phyloP scores from a whole-genome alignment of 2,113 vertebrate genomes.

The Tachycineta bicolor region DNA sequence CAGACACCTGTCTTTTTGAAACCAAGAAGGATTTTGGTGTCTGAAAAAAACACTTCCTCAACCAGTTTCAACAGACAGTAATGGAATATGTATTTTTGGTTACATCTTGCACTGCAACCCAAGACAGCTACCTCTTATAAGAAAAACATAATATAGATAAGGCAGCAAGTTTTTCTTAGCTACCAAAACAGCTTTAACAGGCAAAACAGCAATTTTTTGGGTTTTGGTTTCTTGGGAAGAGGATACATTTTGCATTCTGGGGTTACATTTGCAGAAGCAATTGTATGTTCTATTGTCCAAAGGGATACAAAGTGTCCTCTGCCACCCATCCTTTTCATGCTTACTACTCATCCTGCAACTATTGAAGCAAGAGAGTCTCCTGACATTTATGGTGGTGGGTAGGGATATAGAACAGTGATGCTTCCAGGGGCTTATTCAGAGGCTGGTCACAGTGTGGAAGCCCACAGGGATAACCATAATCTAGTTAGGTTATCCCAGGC shows the following conservation, averaged over 20 bases:
- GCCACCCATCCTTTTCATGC: not conserved
- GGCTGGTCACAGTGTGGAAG: fast-evolving
- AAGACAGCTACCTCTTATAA: not conserved
- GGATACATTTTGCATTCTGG: not conserved
- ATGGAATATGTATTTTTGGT: no score
- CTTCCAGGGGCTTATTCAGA: not conserved
- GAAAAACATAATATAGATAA: not conserved
- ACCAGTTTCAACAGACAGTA: no score
- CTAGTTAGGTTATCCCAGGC: not conserved
- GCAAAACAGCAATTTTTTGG: not conserved
- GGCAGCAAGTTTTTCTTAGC: not conserved
- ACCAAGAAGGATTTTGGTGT: no score
- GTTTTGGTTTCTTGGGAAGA: constrained; percentile 2
- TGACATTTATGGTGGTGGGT: fast-evolving
- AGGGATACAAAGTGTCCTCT: not conserved
- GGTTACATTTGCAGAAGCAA: not conserved
- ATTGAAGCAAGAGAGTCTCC: not conserved
- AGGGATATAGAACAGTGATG: not conserved
- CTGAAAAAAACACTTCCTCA: no score
- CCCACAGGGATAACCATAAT: not conserved
- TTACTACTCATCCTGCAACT: not conserved
- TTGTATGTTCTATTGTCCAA: not conserved
- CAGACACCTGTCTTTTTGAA: no score
- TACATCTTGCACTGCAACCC: no score
- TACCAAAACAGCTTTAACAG: not conserved